A percentile compares a stretch with the other conserved stretches of the same genome.
phyloP scores from a whole-genome alignment of 2,888 invertebrate genomes.

The Hylaea fasciaria region DNA sequence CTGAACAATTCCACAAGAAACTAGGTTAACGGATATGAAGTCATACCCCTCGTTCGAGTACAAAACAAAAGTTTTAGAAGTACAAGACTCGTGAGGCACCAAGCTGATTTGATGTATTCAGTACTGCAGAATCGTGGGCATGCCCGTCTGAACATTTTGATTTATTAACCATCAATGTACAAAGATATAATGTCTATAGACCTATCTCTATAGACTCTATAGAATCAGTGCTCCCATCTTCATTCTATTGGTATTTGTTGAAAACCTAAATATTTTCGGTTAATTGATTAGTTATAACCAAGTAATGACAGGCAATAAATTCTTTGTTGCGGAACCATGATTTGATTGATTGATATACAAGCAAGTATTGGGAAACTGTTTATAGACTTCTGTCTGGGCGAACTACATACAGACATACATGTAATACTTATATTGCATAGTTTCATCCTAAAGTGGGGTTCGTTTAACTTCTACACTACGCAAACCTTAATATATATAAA shows the following conservation, averaged over 20 bases:
- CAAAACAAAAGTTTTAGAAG: conserved; percentile 69
- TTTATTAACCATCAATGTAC: conserved; percentile 63
- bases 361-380: conserved; percentile 17
- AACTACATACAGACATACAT: no score
- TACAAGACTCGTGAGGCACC: conserved; percentile 77
- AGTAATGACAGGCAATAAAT: conserved; percentile 74
- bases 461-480: background rate
- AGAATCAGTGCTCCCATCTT: conserved; percentile 19
- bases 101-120: conserved; percentile 81
- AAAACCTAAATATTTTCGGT: conserved; percentile 52
- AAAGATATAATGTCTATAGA: conserved; percentile 31
- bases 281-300: conserved; percentile 70
- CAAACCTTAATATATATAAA: background rate
- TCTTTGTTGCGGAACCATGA: conserved; percentile 42
- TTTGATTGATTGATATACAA: conserved; percentile 56
- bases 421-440: conserved; percentile 36
- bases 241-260: conserved; percentile 43
- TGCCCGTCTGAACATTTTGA: conserved; percentile 65
- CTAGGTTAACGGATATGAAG: conserved; percentile 70
- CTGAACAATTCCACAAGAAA: conserved; percentile 48
- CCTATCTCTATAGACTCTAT: conserved; percentile 21
- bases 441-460: conserved; percentile 5
- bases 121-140: conserved; percentile 76
- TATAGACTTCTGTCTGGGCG: conserved; percentile 17
- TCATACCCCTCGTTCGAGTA: conserved; percentile 52